Evolutionary conservation across 2,113 vertebrate species (phyloP).

Genomic region (Recurvirostra avosetta): DNA sequence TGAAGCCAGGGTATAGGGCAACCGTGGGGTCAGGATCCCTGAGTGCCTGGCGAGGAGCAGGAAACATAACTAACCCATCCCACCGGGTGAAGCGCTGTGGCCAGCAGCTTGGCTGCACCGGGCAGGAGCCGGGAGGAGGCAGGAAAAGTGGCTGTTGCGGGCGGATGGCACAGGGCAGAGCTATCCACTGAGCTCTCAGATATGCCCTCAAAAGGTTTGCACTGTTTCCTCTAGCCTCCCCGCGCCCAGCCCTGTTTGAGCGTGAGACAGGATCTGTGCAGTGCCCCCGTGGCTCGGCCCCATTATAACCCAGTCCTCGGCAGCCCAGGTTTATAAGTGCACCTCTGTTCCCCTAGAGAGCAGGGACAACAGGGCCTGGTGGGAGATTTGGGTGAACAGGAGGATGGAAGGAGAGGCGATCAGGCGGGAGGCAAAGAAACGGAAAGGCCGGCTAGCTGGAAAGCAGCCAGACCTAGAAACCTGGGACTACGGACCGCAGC

Average conservation of each 20-base stretch:
- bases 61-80: not conserved
- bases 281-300: fast-evolving
- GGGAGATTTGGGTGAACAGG: not conserved
- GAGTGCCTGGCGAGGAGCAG: fast-evolving
- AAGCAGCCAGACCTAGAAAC: not conserved
- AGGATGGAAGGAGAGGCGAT: not conserved
- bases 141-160: fast-evolving
- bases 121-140: not conserved
- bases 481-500: not conserved
- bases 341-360: not conserved
- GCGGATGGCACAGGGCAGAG: not conserved
- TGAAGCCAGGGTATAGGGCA: not conserved
- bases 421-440: not conserved
- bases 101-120: not conserved
- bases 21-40: not conserved
- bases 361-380: not conserved
- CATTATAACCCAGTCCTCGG: not conserved
- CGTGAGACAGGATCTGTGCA: not conserved
- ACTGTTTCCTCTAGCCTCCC: not conserved
- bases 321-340: not conserved
- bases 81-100: fast-evolving
- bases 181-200: not conserved
- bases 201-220: not conserved
- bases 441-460: not conserved
- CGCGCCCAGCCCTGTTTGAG: not conserved